Conservation (phyloP, 2,113 vertebrate genomes). For the Perccottus glenii region DNA sequence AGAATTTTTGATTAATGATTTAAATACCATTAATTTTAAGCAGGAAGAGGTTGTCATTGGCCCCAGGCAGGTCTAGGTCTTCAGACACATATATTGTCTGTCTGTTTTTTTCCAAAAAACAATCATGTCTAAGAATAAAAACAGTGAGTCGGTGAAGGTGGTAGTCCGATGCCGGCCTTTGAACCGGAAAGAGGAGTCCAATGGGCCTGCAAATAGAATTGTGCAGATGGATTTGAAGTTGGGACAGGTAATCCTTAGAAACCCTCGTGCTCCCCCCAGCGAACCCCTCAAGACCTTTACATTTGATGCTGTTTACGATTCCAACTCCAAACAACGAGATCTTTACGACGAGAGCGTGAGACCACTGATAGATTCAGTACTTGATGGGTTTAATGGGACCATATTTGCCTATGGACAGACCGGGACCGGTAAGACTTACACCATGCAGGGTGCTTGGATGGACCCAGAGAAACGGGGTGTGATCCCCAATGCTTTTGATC, state of each 20-base stretch:
- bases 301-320: slow-evolving; percentile 95
- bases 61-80: slow-evolving; percentile 11
- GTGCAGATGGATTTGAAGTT: slow-evolving; percentile 90
- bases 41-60: slow-evolving; percentile 10
- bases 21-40: slow-evolving; percentile 8
- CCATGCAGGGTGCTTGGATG: slow-evolving; percentile 93
- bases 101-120: slow-evolving; percentile 38
- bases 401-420: slow-evolving; percentile 96
- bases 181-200: slow-evolving; percentile 87
- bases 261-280: slow-evolving; percentile 84
- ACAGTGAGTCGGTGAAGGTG: slow-evolving; percentile 92
- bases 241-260: slow-evolving; percentile 92
- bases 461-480: slow-evolving; percentile 90
- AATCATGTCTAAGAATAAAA: slow-evolving; percentile 85
- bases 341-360: slow-evolving; percentile 94
- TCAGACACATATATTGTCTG: not conserved
- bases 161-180: slow-evolving; percentile 94
- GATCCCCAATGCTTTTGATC: slow-evolving; percentile 94
- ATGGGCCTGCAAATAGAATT: slow-evolving; percentile 78
- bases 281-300: slow-evolving; percentile 95
- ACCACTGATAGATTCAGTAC: slow-evolving; percentile 90
- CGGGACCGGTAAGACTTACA: slow-evolving; percentile 96
- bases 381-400: slow-evolving; percentile 95
- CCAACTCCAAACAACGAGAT: slow-evolving; percentile 88
- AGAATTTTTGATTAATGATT: slow-evolving; percentile 38